phyloP scores from a whole-genome alignment of 2,888 invertebrate species.

The Altica lythri region DNA sequence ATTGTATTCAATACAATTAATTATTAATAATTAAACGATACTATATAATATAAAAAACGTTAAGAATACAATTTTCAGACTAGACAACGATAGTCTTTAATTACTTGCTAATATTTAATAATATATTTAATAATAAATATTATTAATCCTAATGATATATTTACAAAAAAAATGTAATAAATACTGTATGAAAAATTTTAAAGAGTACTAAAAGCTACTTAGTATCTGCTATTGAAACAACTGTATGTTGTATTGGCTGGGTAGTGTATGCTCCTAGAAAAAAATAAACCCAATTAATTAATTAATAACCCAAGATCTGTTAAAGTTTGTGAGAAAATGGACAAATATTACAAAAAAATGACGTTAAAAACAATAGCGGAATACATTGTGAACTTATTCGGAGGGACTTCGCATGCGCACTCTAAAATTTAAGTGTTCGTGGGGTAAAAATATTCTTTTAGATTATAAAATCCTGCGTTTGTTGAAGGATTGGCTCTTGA shows the following conservation, averaged over 20 bases:
- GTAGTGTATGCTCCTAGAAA: conserved; percentile 55
- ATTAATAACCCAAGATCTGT: too few species aligned
- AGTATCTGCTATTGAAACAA: conserved; percentile 53
- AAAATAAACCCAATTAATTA: conserved; percentile 26
- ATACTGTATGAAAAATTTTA: conserved; percentile 28
- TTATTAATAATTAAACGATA: conserved; percentile 4
- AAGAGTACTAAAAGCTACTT: conserved; percentile 23
- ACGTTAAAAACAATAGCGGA: too few species aligned
- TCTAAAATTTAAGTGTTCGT: too few species aligned
- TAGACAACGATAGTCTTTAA: conserved; percentile 47
- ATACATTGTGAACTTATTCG: too few species aligned
- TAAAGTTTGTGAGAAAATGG: too few species aligned
- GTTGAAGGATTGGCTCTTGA: too few species aligned
- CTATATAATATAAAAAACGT: conserved; percentile 13
- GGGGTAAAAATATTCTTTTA: too few species aligned
- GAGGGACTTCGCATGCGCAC: too few species aligned
- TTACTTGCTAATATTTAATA: conserved; percentile 32
- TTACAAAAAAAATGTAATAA: conserved; percentile 36
- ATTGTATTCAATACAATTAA: conserved; percentile 26
- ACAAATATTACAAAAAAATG: too few species aligned
- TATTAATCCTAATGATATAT: conserved; percentile 27
- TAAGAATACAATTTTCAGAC: conserved; percentile 44
- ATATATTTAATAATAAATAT: conserved; percentile 32
- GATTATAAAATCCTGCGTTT: too few species aligned
- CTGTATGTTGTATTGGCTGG: conserved; percentile 51